These are phyloP conservation scores for Muntiacus muntjak DNA, from an alignment of 2,113 vertebrate genomes.

Conservation along the genomic window DNA sequence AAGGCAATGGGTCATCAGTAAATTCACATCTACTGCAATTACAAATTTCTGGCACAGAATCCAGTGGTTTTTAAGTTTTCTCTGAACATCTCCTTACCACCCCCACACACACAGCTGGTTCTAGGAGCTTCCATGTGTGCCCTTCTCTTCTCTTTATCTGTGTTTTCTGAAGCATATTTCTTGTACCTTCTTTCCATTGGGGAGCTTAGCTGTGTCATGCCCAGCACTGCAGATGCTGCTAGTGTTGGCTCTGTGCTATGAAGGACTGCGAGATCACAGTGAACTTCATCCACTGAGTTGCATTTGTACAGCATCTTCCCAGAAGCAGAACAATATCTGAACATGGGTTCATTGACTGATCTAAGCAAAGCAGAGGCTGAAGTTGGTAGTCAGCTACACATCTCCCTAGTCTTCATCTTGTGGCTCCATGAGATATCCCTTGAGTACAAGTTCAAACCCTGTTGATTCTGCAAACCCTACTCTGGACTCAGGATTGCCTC, in stretches of 20 bases:
- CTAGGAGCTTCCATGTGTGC: not conserved
- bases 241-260: not conserved
- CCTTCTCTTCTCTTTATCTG: not conserved
- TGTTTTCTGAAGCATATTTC: not conserved
- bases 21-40: not conserved
- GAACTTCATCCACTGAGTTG: not conserved
- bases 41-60: not conserved
- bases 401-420: not conserved
- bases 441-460: not conserved
- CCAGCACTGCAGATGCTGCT: not conserved
- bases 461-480: not conserved
- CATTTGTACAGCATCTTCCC: not conserved
- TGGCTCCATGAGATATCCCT: not conserved
- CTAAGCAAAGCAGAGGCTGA: not conserved
- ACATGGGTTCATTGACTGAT: not conserved
- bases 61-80: not conserved
- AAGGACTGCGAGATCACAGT: not conserved
- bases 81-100: not conserved
- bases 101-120: not conserved
- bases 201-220: not conserved
- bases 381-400: not conserved
- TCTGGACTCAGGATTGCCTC: not conserved
- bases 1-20: not conserved
- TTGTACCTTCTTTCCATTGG: not conserved
- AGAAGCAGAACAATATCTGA: not conserved